Conservation (phyloP, 2,113 vertebrate genomes). For the Oenanthe melanoleuca region DNA sequence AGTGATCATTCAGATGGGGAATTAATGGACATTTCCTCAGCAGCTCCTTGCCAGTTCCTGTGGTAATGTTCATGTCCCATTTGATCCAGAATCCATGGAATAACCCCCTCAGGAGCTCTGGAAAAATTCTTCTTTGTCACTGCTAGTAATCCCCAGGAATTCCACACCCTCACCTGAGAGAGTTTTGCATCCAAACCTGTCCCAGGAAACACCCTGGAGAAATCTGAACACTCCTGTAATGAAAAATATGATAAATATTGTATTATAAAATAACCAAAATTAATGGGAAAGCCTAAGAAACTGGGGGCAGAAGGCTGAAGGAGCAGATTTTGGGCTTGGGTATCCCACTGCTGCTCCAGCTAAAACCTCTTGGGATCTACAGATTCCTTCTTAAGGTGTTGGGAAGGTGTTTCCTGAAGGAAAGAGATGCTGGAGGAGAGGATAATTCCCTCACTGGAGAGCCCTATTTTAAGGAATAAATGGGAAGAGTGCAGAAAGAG, state of each 20-base stretch:
- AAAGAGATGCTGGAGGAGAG: not conserved
- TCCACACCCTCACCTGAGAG: not conserved
- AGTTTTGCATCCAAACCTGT: not conserved
- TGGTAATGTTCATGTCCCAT: not conserved
- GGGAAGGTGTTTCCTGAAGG: not conserved
- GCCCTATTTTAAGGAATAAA: not conserved
- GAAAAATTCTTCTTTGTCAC: not conserved
- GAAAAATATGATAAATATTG: not conserved
- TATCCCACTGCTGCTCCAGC: not conserved
- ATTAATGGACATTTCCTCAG: constrained; percentile 38
- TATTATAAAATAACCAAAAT: not conserved
- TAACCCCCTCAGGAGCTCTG: not conserved
- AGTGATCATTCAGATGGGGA: constrained; percentile 45
- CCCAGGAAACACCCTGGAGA: not conserved
- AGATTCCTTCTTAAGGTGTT: not conserved
- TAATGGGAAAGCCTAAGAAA: accelerated
- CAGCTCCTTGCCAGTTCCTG: constrained; percentile 15
- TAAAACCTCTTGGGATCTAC: not conserved
- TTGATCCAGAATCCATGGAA: constrained; percentile 4
- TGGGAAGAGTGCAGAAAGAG: not conserved
- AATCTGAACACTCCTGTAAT: not conserved
- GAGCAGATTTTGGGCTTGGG: not conserved
- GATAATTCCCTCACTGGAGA: not conserved
- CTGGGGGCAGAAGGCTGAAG: not conserved
- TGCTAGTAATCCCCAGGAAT: not conserved